Evolutionary conservation across 2,888 invertebrate species (phyloP), one percentile per base, ranked within the genome.

Genomic region (Kryphioiulus occultus): DNA sequence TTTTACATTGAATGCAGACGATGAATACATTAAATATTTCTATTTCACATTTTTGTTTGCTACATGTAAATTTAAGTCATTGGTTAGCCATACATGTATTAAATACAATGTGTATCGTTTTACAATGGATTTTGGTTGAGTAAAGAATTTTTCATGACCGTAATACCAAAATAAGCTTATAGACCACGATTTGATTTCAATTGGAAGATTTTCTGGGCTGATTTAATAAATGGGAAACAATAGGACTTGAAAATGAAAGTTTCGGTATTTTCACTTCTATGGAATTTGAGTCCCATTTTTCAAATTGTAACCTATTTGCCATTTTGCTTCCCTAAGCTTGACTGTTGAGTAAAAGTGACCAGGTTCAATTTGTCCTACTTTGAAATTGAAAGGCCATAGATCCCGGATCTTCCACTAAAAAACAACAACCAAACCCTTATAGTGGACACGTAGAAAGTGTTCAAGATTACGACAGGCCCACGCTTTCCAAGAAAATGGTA

Each of bases 331-430:
- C 26, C 68, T 68, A 68, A 68, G 26, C 26, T n/a, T 59, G 59
- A n/a, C 7, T 9, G 10, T 68, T 17, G n/a, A 26, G 68, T 68
- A 26, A 68, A 68, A 68, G 68, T 68, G 68, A 68, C 68, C 68
- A 26, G 68, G 68, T 68, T 68, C 68, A 68, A 68, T 7, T 68
- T 68, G 68, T 68, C 68, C 68, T 68, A 68, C 68, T 68, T 68
- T 22, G 26, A 68, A 22, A 68, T 12, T 1, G 22, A 68, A 68
- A 68, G 68, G 68, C 68, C 68, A 12, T 68, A n/a, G 26, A 68
- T 26, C 68, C 68, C 68, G 68, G 68, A 68, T 68, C 26, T n/a
- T 68, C 9, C 9, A 10, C 22, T 7, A 59, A 42, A 59, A 59
- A 59, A 59, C 59, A 59, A 10, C 26, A 68, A 68, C 68, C 68